A percentile compares a stretch with the other conserved stretches of the same genome.
Evolutionary conservation across 2,113 vertebrate species (phyloP).

Genomic region (Podiceps cristatus): DNA sequence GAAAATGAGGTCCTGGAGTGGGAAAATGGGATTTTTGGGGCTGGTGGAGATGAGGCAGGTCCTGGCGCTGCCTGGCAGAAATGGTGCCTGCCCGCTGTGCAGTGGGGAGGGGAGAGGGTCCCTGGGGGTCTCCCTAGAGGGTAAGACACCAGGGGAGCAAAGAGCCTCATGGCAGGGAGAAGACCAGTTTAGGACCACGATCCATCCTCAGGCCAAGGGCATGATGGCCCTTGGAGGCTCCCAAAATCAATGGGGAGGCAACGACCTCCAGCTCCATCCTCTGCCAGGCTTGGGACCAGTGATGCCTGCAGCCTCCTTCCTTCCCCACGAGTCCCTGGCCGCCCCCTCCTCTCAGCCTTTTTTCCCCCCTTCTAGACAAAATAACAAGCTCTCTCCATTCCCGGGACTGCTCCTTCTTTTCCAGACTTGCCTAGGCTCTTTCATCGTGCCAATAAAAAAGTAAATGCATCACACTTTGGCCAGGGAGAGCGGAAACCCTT

Average conservation of each 20-base stretch:
- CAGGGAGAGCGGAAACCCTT: constrained; percentile 56
- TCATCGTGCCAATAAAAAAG: constrained; percentile 58
- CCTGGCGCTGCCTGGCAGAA: background rate
- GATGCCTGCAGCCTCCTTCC: background rate
- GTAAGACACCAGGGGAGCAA: background rate
- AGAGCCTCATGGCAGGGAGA: background rate
- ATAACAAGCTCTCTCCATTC: constrained; percentile 14
- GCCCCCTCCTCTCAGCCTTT: background rate
- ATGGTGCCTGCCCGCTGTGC: background rate
- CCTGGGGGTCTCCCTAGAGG: background rate
- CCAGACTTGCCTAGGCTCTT: constrained; percentile 60
- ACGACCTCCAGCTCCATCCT: background rate
- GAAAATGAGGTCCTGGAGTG: background rate
- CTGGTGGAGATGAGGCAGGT: background rate
- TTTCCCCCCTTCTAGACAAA: constrained; percentile 7
- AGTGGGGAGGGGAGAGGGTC: background rate
- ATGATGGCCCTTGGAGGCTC: background rate
- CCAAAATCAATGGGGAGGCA: accelerated
- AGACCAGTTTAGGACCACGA: background rate
- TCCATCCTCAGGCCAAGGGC: background rate
- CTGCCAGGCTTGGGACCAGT: background rate
- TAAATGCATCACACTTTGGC: constrained; percentile 46
- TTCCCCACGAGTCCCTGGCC: background rate
- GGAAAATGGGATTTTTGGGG: background rate
- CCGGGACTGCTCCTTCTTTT: constrained; percentile 31